Evolutionary conservation across 2,888 invertebrate genomes (phyloP), one percentile per base, ranked within the genome.

Genomic region (Mermis nigrescens): DNA sequence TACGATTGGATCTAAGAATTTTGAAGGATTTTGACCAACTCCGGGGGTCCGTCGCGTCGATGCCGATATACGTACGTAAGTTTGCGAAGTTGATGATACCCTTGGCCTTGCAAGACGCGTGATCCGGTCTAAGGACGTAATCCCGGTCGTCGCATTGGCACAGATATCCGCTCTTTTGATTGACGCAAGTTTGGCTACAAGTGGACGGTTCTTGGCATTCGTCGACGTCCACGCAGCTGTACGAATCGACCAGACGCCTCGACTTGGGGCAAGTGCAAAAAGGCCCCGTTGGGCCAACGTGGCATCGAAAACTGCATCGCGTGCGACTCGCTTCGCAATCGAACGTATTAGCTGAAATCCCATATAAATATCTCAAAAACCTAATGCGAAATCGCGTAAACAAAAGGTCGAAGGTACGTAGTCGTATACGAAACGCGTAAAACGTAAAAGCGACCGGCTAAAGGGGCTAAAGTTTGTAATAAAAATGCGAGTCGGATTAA

Each of bases 101-200:
- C 28, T 12, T 80, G 0, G 90, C 92, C 75, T 94, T 95, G 78
- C 98, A 98, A 0, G 82, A 81, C 67, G 63, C 85, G 71, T 87
- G 88, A 73, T 88, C 82, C 0, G 80, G 75, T 62, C 84, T 83
- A 15, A 92, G 76, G 0, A 78, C 73, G 72, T 95, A 98, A 7
- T 91, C 94, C 0, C 81, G 62, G 38, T 66, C 81, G 0, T 80
- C 80, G 72, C 94, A 95, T 32, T 81, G 79, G 73, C 95, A 98
- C 67, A 82, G 83, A 75, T 84, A 98, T 0, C 86, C 84, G 0
- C 85, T 83, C 74, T 94, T 94, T 53, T 82, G 83, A 71, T 98
- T 92, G 1, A 81, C 82, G 74, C 95, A 98, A 19, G 77, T 76
- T 73, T 98, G 95, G 0, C 91, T 91, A 73, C 95, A 98, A 0